Base-by-base conservation (phyloP, 2,888 invertebrate genomes). In the Pinctada fucata region DNA sequence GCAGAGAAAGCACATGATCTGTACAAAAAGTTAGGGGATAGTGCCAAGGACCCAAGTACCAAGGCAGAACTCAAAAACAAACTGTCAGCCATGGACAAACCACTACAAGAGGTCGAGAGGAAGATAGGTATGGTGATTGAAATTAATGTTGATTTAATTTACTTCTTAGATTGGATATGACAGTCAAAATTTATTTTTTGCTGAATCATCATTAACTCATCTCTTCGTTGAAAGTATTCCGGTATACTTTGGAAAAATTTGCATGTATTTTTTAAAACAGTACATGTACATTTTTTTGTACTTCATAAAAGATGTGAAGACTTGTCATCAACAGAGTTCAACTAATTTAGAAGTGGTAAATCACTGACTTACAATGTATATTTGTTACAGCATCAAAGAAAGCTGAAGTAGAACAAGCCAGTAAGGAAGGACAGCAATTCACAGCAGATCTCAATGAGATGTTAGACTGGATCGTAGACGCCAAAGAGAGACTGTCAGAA, bases 1-100 rank as follows among this genome's bases (percentile, higher is more conserved):
- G 68, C 92, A 58, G 87, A 88, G 51, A 87, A 88, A 72, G 88
- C 89, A 6, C 88, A 87, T 75, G 88, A 90, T 31, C 95, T 97
- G 0, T 98, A 97, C n/a, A 96, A 95, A 1, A 96, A 93, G 51
- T 93, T 99, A 0, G 96, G 96, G 89, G 95, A 96, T 75, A 97
- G 97, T 52, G 93, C 98, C 63, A 96, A 97, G 48, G 98, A 99
- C 93, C 95, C 97, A 0, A 96, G 97, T 0, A 96, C 97, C 0
- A 95, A 96, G 73, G 96, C 97, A 68, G 98, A 99, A 93, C 97
- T 99, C 69, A 96, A 96, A 93, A 95, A 95, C 84, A 97, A 98
- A 91, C 94, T 99, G 76, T 95, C 95, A 0, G 96, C 96, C 2
- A 95, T 97, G n/a, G 97, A 95, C 45, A 94, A 97, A 72, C 96